A percentile compares a stretch with the other conserved stretches of the same genome.
Evolutionary conservation across 2,888 invertebrate genomes (phyloP).

Genomic region (Agrenia bidenticulata): DNA sequence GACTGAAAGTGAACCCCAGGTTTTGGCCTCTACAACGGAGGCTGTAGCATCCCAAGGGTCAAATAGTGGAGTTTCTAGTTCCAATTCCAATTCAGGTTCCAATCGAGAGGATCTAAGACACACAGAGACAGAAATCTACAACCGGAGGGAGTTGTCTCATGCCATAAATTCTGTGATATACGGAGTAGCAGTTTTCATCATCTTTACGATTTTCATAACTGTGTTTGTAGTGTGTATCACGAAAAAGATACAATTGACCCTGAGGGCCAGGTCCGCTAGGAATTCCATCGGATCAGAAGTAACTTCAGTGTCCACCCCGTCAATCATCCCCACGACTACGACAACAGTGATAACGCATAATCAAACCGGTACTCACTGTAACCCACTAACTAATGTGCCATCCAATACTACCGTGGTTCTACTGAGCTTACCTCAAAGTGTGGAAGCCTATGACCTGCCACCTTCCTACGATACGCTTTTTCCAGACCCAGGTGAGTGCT

Average conservation of each 20-base stretch:
- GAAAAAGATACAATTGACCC: constrained; percentile 39
- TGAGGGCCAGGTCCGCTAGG: constrained; percentile 14
- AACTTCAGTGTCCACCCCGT: constrained; percentile 25
- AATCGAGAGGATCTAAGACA: background rate
- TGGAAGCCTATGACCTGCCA: constrained; percentile 36
- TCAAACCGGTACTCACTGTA: constrained; percentile 16
- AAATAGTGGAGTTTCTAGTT: no score
- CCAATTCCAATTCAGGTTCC: background rate
- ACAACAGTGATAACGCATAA: constrained; percentile 42
- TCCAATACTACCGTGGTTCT: background rate
- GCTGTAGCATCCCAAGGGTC: background rate
- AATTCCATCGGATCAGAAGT: constrained; percentile 23
- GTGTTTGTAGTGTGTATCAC: constrained; percentile 42
- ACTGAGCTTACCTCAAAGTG: background rate
- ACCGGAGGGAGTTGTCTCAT: constrained; percentile 37
- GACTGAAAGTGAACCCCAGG: background rate
- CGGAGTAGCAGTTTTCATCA: constrained; percentile 44
- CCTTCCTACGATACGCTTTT: constrained; percentile 42
- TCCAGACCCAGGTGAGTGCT: constrained; percentile 16
- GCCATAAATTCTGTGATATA: constrained; percentile 46
- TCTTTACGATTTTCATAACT: constrained; percentile 45
- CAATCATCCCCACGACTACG: constrained; percentile 38
- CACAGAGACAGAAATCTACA: constrained; percentile 25
- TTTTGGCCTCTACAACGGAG: background rate
- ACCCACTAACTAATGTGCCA: background rate